These are phyloP conservation scores for Ictalurus furcatus DNA, from an alignment of 2,113 vertebrate genomes.

Conservation along the genomic window DNA sequence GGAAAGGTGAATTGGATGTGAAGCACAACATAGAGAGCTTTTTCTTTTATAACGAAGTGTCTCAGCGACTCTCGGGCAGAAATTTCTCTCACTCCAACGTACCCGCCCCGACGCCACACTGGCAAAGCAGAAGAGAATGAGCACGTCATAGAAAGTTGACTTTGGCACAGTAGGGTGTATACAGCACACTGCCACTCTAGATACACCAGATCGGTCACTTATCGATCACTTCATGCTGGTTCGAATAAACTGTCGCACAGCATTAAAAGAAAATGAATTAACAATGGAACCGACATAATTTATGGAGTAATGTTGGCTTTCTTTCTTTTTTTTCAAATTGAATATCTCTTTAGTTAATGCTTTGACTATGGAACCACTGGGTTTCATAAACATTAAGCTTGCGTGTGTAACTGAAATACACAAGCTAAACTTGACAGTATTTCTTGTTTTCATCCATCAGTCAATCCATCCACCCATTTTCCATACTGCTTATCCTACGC, in stretches of 20 bases:
- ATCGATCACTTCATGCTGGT: not conserved
- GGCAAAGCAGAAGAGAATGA: not conserved
- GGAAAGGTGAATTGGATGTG: too few species aligned
- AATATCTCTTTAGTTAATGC: not conserved
- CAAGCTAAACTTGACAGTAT: not conserved
- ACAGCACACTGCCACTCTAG: not conserved
- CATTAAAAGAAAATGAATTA: not conserved
- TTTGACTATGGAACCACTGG: not conserved
- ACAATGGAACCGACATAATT: not conserved
- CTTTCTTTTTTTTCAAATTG: not conserved
- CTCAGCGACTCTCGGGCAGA: too few species aligned
- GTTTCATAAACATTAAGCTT: not conserved
- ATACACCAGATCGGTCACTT: not conserved
- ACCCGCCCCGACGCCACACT: too few species aligned
- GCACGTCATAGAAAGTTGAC: not conserved
- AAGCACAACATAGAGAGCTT: too few species aligned
- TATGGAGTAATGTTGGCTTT: not conserved
- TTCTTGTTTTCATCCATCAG: not conserved
- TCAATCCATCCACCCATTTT: too few species aligned
- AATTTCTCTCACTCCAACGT: too few species aligned
- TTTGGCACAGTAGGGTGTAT: not conserved
- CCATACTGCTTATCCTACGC: too few species aligned
- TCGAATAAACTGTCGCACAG: not conserved
- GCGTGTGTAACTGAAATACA: not conserved
- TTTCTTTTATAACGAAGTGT: too few species aligned